Conservation (phyloP, 2,888 invertebrate species). For the Sthenelais limicola region DNA sequence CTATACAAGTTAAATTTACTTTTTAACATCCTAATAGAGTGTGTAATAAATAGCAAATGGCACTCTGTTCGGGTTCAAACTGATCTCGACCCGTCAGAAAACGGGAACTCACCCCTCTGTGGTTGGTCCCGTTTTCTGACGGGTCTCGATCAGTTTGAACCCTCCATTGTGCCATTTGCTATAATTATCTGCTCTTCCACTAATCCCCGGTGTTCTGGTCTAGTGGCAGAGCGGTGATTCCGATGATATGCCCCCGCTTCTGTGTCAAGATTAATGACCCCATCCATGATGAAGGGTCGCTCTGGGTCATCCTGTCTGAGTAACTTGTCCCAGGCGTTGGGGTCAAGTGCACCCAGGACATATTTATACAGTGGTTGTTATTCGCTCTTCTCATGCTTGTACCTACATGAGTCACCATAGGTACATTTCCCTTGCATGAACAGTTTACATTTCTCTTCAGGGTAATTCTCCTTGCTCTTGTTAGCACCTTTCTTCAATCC, state of each 20-base stretch:
- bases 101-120: too few relatives aligned
- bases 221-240: constrained; percentile 7
- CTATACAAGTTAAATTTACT: too few relatives aligned
- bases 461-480: neutral
- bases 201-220: neutral
- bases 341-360: neutral
- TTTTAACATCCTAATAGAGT: too few relatives aligned
- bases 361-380: neutral
- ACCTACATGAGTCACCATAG: neutral
- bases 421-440: neutral
- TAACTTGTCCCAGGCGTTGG: neutral
- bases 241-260: neutral
- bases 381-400: neutral
- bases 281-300: neutral
- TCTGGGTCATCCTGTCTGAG: constrained; percentile 3
- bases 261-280: neutral
- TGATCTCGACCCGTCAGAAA: too few relatives aligned
- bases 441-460: neutral
- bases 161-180: too few relatives aligned
- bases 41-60: too few relatives aligned
- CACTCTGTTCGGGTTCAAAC: too few relatives aligned
- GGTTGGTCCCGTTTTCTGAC: too few relatives aligned
- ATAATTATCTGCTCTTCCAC: constrained; percentile 37
- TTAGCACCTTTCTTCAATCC: neutral
- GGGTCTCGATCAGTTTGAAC: too few relatives aligned